Evolutionary conservation across 2,888 invertebrate species (phyloP).

Genomic region (Mamestra brassicae): DNA sequence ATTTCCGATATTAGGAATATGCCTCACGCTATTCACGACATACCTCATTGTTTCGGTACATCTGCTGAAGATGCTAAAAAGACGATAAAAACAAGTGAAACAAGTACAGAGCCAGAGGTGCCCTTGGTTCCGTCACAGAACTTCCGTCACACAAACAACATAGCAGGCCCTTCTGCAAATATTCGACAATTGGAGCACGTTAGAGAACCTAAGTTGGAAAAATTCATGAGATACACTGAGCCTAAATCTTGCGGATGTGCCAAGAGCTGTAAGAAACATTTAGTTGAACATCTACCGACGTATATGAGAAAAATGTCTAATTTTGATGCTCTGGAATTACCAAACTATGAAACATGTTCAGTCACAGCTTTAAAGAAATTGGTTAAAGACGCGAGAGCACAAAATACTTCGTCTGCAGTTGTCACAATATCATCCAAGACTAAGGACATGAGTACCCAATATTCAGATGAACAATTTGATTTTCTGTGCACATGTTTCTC

Average conservation of each 20-base stretch:
- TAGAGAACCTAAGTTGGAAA: slow-evolving; percentile 83
- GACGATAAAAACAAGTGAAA: background rate
- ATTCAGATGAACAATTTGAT: slow-evolving; percentile 78
- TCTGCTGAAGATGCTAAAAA: slow-evolving; percentile 51
- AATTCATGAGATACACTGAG: slow-evolving; percentile 76
- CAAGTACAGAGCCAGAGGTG: background rate
- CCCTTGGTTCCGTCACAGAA: background rate
- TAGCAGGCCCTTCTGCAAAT: background rate
- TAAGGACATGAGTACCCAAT: slow-evolving; percentile 76
- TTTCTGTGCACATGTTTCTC: slow-evolving; percentile 80
- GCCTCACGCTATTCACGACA: slow-evolving; percentile 69
- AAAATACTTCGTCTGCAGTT: slow-evolving; percentile 43
- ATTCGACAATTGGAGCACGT: slow-evolving; percentile 67
- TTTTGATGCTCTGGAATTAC: slow-evolving; percentile 75
- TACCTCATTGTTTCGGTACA: slow-evolving; percentile 78
- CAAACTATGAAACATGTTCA: slow-evolving; percentile 80
- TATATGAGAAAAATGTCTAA: slow-evolving; percentile 82
- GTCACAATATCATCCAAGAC: slow-evolving; percentile 68
- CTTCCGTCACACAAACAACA: slow-evolving; percentile 40
- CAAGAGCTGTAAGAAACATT: slow-evolving; percentile 79
- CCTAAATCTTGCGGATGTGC: slow-evolving; percentile 78
- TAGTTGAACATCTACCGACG: slow-evolving; percentile 80
- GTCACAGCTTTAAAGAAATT: slow-evolving; percentile 73
- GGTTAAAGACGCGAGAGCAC: slow-evolving; percentile 74
- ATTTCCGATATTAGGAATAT: slow-evolving; percentile 73